These are phyloP conservation scores for Eudasyphora cyanicolor DNA, from an alignment of 2,888 invertebrate species.

Conservation along the genomic window DNA sequence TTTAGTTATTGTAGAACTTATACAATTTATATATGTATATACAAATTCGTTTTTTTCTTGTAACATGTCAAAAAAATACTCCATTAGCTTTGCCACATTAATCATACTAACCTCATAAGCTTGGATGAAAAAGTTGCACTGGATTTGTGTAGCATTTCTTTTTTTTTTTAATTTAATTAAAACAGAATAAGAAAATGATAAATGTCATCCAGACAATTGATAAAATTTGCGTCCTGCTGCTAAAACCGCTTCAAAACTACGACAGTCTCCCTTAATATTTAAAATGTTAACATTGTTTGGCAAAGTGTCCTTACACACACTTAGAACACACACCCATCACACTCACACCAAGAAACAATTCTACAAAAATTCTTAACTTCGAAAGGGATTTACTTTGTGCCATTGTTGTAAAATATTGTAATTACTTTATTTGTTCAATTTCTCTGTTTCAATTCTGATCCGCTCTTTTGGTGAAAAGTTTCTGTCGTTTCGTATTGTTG, in stretches of 20 bases:
- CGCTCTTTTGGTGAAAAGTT: not conserved
- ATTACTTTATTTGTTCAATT: slow-evolving; percentile 23
- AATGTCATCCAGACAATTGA: not conserved
- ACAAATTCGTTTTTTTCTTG: no score
- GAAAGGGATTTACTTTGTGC: slow-evolving; percentile 35
- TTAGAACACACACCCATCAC: not conserved
- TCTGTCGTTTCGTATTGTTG: not conserved
- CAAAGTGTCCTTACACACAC: not conserved
- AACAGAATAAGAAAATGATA: not conserved
- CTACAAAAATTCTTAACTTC: not conserved
- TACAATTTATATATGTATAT: no score
- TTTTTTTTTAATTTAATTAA: no score
- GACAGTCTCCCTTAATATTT: not conserved
- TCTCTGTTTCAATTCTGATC: not conserved
- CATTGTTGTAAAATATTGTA: slow-evolving; percentile 28
- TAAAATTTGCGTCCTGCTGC: not conserved
- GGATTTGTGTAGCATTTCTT: no score
- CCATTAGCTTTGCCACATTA: no score
- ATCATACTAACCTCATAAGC: no score
- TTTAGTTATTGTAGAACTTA: no score
- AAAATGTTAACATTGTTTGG: not conserved
- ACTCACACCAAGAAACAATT: not conserved
- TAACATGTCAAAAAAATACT: no score
- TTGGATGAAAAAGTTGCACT: no score
- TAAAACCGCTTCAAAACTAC: not conserved